Evolutionary conservation across 2,113 vertebrate species (phyloP).

Genomic region (Oncorhynchus kisutch): DNA sequence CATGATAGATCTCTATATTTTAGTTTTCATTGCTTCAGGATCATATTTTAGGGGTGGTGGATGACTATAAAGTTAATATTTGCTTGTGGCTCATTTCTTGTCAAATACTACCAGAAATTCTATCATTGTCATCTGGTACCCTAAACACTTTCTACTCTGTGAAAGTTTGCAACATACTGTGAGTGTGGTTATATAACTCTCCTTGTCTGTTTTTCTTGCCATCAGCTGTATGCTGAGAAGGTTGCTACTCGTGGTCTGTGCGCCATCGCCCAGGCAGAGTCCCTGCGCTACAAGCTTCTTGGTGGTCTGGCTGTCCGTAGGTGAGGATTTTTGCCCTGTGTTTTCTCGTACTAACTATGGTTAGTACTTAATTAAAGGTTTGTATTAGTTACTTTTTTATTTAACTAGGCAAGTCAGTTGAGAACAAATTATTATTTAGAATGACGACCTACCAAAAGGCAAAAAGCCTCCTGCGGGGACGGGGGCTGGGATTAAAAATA

Average conservation of each 20-base stretch:
- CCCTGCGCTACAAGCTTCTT: conserved; percentile 96
- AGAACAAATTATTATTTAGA: no score
- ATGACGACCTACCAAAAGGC: no score
- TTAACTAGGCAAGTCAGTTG: no score
- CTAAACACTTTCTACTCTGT: not conserved
- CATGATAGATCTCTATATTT: no score
- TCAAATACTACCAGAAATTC: not conserved
- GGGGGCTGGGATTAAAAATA: no score
- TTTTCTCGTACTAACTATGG: no score
- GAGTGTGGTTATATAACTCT: not conserved
- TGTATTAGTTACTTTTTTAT: no score
- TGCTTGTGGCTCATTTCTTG: not conserved
- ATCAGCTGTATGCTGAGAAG: conserved; percentile 94
- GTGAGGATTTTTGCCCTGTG: conserved; percentile 63
- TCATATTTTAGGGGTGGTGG: not conserved
- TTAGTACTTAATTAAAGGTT: no score
- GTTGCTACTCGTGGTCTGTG: conserved; percentile 96
- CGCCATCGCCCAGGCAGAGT: conserved; percentile 96
- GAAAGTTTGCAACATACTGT: not conserved
- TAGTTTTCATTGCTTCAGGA: no score
- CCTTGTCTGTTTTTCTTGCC: conserved; percentile 7
- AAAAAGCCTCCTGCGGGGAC: no score
- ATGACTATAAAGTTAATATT: not conserved
- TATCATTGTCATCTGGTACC: not conserved
- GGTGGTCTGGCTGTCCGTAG: conserved; percentile 95